Conservation (phyloP, 35 echinoderm and acorn worm genomes). For the Apostichopus californicus region DNA sequence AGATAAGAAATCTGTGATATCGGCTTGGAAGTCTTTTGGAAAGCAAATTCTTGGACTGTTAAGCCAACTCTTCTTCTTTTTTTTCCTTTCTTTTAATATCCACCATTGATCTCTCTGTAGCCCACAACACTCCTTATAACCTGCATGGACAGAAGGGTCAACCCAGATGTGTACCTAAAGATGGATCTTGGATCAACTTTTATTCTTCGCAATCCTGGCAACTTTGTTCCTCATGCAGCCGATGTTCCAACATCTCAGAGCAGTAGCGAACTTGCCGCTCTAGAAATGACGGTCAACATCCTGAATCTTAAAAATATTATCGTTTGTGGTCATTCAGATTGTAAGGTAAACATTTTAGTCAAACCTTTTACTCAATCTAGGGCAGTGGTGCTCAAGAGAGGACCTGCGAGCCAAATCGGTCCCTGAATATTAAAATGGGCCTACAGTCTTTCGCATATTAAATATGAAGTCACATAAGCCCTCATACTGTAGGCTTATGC, state of each 20-base stretch:
- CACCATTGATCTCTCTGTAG: not conserved
- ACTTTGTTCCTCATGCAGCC: slow-evolving; percentile 60
- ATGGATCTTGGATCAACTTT: slow-evolving; percentile 53
- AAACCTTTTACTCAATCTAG: too few species aligned
- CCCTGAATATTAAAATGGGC: too few species aligned
- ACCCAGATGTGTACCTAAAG: slow-evolving; percentile 44
- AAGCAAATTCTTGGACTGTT: too few species aligned
- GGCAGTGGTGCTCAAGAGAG: too few species aligned
- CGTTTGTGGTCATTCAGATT: slow-evolving; percentile 68
- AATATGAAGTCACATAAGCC: too few species aligned
- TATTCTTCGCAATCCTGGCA: slow-evolving; percentile 69
- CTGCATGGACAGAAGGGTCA: slow-evolving; percentile 69
- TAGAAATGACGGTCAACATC: slow-evolving; percentile 54
- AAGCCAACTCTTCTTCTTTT: too few species aligned
- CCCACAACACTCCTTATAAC: slow-evolving; percentile 56
- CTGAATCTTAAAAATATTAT: slow-evolving; percentile 56
- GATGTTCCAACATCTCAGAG: not conserved
- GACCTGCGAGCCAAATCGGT: too few species aligned
- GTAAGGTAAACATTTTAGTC: slow-evolving; percentile 53
- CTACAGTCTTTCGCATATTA: too few species aligned
- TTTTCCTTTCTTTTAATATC: too few species aligned
- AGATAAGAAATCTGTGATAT: too few species aligned
- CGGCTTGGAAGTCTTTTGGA: too few species aligned
- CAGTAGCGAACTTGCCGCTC: slow-evolving; percentile 48
- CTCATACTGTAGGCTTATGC: too few species aligned